A percentile compares a stretch with the other conserved stretches of the same genome.
phyloP scores from a whole-genome alignment of 1,140 invertebrate genomes.

The Zaprionus ghesquierei region DNA sequence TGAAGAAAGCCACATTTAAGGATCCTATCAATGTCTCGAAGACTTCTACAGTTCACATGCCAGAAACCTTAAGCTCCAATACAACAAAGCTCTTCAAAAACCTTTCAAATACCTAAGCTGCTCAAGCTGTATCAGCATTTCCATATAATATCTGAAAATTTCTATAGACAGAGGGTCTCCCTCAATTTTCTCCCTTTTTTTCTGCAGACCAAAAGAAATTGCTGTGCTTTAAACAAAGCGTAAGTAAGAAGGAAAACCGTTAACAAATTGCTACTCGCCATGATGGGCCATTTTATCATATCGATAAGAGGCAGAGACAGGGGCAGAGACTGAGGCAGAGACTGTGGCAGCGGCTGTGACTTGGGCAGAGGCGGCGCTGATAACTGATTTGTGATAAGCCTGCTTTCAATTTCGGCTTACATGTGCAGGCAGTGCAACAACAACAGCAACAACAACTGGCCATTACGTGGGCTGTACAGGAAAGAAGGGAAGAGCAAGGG shows the following conservation, averaged over 20 bases:
- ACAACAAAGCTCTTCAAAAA: not conserved
- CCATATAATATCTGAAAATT: not conserved
- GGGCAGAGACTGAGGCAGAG: not conserved
- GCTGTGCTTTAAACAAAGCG: not conserved
- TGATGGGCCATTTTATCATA: not conserved
- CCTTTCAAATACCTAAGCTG: not conserved
- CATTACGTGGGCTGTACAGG: conserved; percentile 9
- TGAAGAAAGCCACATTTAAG: not conserved
- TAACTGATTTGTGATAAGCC: conserved; percentile 50
- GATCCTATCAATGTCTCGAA: too few relatives aligned
- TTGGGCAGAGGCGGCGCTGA: conserved; percentile 20
- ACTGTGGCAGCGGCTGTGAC: not conserved
- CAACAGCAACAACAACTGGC: conserved; percentile 15
- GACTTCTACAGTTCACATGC: not conserved
- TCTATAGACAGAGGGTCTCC: not conserved
- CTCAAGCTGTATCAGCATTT: not conserved
- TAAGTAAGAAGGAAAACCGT: not conserved
- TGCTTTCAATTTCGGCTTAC: conserved; percentile 42
- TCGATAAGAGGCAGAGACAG: not conserved
- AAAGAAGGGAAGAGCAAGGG: not conserved
- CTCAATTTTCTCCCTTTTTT: not conserved
- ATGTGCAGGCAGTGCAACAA: conserved; percentile 5
- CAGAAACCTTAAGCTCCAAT: not conserved
- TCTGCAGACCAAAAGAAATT: not conserved
- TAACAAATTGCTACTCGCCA: not conserved